Evolutionary conservation across 2,113 vertebrate genomes (phyloP), one percentile per base, ranked within the genome.

Genomic region (Vidua macroura): DNA sequence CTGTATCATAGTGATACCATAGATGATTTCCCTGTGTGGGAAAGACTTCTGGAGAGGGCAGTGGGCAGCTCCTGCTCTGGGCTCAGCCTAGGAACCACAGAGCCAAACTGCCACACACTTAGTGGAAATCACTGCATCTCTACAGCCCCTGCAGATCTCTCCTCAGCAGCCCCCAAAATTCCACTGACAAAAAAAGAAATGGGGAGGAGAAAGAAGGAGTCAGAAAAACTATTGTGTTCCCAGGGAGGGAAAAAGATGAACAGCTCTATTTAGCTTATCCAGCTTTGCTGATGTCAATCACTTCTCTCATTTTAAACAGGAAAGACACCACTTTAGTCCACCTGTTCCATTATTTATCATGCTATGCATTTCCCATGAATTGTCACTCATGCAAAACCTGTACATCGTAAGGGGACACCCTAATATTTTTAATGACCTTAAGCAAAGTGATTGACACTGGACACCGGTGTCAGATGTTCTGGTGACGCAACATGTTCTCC

Each of bases 271-370:
- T 75, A 85, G 81, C 35, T 80, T 79, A 68, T 53, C 79, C 60
- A 89, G 64, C 85, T 83, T 91, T 87, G 86, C 78, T 85, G 62
- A 95, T 88, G 95, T 91, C 92, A 96, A 95, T 96, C 96, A 91
- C 73, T 90, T 94, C 76, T 94, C 94, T 97, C 88, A 60, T 96
- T 97, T 95, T 84, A 94, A 90, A 93, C 92, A 88, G 96, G 96
- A 97, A 97, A 95, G 95, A 83, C 74, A 76, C 96, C 94, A 97
- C 96, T 97, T 97, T 95, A 95, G 94, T 97, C 97, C 98, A 98
- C 98, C 98, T 98, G 98, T 98, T 98, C 96, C 97, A 97, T 97
- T 97, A 98, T 98, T 98, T 98, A 98, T 98, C 98, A 97, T 96
- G 98, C 97, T 97, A 92, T 97, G 96, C 84, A 64, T 96, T 96